Evolutionary conservation across 2,797 vertebrate genomes (phyloP), one percentile per base, ranked within the genome.

Genomic region (Cyclura pinguis): DNA sequence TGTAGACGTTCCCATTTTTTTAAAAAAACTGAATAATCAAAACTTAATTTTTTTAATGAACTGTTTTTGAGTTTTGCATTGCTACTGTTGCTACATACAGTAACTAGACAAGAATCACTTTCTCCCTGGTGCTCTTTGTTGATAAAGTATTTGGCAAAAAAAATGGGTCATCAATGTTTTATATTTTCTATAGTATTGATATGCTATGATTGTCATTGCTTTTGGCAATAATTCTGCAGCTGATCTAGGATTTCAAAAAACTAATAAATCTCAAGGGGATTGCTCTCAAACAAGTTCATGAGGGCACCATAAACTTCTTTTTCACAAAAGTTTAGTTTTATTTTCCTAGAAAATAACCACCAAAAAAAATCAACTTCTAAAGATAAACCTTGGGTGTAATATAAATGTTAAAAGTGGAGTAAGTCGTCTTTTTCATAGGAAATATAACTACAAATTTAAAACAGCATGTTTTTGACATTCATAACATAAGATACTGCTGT

Each of bases 381-480:
- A 50, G 20, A 67, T 52, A 84, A 64, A 32, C 82, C 32, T 57
- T 35, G 47, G 83, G 42, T 38, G 76, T 6, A 77, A 83, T 42
- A 35, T 38, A 78, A 80, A 87, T n/a, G 38, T 24, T 59, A 47
- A 10, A 72, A 74, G 64, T 80, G 59, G 52, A 84, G 76, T 14
- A 73, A 52, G 35, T 27, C 20, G 50, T 73, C 50, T 84, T 20
- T 88, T 62, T 86, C 80, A 83, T 27, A 42, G 38, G 74, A 93
- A 81, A 14, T 35, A 90, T 22, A 72, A 93, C 89, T 85, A 87
- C 55, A 80, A 89, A 0, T 0, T 1, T 32, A 91, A 88, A 32
- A 52, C 90, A 93, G 69, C 6, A 59, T 42, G 2, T 94, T 85
- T 93, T 4, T 73, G 22, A 88, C 84, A 89, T n/a, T 52, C 64